Evolutionary conservation across 64 coral and sea anemone genomes (phyloP).

Genomic region (Actinia tenebrosa): DNA sequence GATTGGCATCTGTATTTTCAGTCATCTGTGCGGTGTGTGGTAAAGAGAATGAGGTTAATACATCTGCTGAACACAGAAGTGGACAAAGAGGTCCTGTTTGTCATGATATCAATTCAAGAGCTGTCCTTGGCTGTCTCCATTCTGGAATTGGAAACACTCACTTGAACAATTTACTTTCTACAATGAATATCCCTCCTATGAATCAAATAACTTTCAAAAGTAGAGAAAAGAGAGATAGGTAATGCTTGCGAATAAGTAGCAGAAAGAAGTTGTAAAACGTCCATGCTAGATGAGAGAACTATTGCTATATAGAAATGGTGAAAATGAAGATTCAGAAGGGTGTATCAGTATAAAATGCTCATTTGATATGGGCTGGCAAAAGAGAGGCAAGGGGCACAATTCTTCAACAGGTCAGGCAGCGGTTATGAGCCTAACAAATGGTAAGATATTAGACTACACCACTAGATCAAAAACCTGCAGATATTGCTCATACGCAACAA

Average conservation of each 20-base stretch:
- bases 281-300: conserved; percentile 19
- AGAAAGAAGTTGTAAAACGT: conserved; percentile 37
- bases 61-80: conserved; percentile 48
- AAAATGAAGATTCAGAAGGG: background rate
- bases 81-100: conserved; percentile 39
- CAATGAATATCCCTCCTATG: conserved; percentile 52
- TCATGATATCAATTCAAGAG: conserved; percentile 51
- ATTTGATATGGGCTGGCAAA: conserved; percentile 48
- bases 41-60: conserved; percentile 31
- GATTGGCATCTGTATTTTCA: conserved; percentile 23
- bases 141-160: conserved; percentile 59
- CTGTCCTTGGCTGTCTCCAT: conserved; percentile 55
- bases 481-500: conserved; percentile 49
- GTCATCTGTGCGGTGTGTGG: conserved; percentile 38
- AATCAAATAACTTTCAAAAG: conserved; percentile 40
- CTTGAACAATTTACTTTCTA: conserved; percentile 39
- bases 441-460: conserved; percentile 53
- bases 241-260: conserved; percentile 8
- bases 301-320: background rate
- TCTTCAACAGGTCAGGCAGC: conserved; percentile 53
- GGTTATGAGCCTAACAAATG: conserved; percentile 50
- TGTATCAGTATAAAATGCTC: background rate
- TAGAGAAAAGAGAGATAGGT: conserved; percentile 50
- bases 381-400: conserved; percentile 42
- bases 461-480: conserved; percentile 40